These are phyloP conservation scores for Caenorhabditis parvicauda DNA, from an alignment of 2,888 invertebrate genomes.

Conservation along the genomic window DNA sequence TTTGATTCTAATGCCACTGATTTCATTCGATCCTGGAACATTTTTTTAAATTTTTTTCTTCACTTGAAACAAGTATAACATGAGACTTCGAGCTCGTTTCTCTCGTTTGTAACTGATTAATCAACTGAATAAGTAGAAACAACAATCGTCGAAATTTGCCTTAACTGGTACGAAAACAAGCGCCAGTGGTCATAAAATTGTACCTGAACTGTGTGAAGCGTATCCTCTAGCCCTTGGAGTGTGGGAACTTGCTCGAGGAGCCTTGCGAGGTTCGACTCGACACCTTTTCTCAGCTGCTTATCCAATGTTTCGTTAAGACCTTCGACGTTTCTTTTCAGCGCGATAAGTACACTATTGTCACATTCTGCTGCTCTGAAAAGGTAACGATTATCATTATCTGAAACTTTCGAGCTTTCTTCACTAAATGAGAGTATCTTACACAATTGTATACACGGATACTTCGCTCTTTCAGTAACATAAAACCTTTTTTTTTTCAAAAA, in stretches of 20 bases:
- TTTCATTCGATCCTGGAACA: slow-evolving; percentile 15
- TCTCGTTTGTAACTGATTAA: too few species aligned
- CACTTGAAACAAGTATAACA: too few species aligned
- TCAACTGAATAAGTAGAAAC: too few species aligned
- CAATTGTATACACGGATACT: too few species aligned
- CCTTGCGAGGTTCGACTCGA: slow-evolving; percentile 57
- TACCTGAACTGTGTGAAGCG: slow-evolving; percentile 38
- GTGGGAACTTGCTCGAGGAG: slow-evolving; percentile 58
- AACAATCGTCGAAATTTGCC: too few species aligned
- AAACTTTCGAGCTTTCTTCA: too few species aligned
- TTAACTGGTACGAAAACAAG: too few species aligned
- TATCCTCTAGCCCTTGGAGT: slow-evolving; percentile 52
- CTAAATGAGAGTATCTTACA: too few species aligned
- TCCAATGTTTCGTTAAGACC: slow-evolving; percentile 52
- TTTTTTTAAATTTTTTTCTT: too few species aligned
- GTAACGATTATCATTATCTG: not conserved
- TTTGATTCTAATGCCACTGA: slow-evolving; percentile 25
- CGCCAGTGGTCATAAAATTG: too few species aligned
- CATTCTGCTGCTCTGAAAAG: slow-evolving; percentile 37
- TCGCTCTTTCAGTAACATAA: not conserved
- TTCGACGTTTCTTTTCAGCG: slow-evolving; percentile 43
- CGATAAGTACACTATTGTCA: slow-evolving; percentile 38
- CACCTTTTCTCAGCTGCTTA: slow-evolving; percentile 55
- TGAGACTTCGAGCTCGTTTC: too few species aligned
- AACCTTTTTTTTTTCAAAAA: too few species aligned